Conservation (phyloP, 2,797 vertebrate species). For the Scomberomorus guttatus region DNA sequence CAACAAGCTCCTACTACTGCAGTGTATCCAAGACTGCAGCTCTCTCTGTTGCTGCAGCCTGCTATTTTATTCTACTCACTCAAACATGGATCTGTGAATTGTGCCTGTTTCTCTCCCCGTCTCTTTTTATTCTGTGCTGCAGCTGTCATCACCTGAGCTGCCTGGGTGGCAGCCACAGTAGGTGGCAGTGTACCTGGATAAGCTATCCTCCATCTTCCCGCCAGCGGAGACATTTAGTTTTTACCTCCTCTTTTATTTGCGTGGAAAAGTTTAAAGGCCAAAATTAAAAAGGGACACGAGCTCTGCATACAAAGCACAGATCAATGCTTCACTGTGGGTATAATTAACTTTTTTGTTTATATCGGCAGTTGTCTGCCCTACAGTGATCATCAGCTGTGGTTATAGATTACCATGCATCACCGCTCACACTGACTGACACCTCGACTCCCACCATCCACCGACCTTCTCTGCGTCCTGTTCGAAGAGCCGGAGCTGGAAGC, state of each 20-base stretch:
- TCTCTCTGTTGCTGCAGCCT: conserved; percentile 71
- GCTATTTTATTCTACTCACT: conserved; percentile 74
- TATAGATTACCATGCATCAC: conserved; percentile 66
- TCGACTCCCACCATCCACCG: conserved; percentile 37
- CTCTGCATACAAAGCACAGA: conserved; percentile 19
- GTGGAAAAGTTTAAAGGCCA: conserved; percentile 21
- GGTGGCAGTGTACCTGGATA: conserved; percentile 30
- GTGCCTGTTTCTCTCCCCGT: conserved; percentile 44
- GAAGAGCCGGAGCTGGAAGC: conserved; percentile 97
- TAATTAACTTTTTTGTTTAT: conserved; percentile 61
- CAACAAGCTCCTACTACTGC: conserved; percentile 85
- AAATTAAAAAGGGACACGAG: conserved; percentile 2
- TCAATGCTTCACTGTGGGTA: conserved; percentile 47
- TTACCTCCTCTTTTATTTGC: neutral
- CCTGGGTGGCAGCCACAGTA: conserved; percentile 31
- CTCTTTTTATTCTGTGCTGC: conserved; percentile 51
- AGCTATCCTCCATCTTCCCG: conserved; percentile 22
- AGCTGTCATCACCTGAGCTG: conserved; percentile 57
- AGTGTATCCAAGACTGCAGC: conserved; percentile 79
- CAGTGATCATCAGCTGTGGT: conserved; percentile 48
- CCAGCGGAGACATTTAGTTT: neutral
- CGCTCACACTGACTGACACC: conserved; percentile 17
- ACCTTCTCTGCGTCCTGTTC: conserved; percentile 99
- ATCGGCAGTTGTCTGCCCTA: conserved; percentile 51
- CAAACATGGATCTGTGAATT: conserved; percentile 60